Evolutionary conservation across 2,113 vertebrate genomes (phyloP), one percentile per base, ranked within the genome.

Genomic region (Osmerus eperlanus): DNA sequence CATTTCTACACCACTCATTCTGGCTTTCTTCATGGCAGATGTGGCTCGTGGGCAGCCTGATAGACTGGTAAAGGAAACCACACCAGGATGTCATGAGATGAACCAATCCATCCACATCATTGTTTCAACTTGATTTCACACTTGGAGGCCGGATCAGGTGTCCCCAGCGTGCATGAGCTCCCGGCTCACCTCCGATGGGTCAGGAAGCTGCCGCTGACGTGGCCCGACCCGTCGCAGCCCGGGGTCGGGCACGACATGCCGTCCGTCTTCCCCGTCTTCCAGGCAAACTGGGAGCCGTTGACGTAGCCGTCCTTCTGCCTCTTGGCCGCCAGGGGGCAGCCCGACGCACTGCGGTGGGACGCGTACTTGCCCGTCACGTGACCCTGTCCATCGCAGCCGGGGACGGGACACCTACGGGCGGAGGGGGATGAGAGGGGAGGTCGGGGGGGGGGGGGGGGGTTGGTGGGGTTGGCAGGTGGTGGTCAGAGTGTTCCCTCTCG

Each of bases 311-410:
- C 97, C 87, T 99, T 99, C 90, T 99, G 97, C 78, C 97, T 89
- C 88, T 98, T 98, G 74, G 97, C 97, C 0, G 96, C 96, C 81
- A 99, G 86, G 32, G 96, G 97, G 89, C 97, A 99, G 68, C 97
- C 97, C 0, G 96, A 99, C 0, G 97, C 97, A 25, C 96, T 98
- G 91, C 96, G 96, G 87, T 99, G 97, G 28, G 97, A 99, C 0
- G 96, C 97, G 4, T 98, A 99, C 89, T 99, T 99, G 72, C 96
- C 97, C 0, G 97, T 99, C 91, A 99, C 97, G 53, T 99, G 96
- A 85, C 96, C 96, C 89, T 98, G 96, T 68, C 97, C 97, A 21
- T 99, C 97, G 75, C 97, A 99, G 73, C 97, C 97, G 1, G 97
- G 96, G 65, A 98, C 96, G 0, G 96, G 96, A 92, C 97, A 99